A percentile compares a stretch with the other conserved stretches of the same genome.
Evolutionary conservation across 2,113 vertebrate species (phyloP).

Genomic region (Cheirogaleus medius): DNA sequence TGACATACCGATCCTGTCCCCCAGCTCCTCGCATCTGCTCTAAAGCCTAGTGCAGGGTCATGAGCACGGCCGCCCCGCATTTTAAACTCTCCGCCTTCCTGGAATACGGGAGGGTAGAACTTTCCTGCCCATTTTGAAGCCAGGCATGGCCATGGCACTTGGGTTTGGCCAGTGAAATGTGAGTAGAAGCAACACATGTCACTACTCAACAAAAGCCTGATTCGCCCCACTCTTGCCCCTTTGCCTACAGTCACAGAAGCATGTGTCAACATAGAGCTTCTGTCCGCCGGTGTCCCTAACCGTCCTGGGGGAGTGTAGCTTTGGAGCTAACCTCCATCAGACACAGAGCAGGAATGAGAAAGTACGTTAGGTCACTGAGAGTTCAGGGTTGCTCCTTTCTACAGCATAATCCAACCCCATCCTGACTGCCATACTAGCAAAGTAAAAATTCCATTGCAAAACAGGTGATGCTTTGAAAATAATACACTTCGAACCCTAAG

Average conservation of each 20-base stretch:
- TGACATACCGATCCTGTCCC: background rate
- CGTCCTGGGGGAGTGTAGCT: background rate
- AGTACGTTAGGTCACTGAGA: background rate
- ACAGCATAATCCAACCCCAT: background rate
- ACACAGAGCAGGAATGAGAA: background rate
- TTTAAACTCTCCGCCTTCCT: background rate
- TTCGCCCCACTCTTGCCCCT: background rate
- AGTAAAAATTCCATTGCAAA: background rate
- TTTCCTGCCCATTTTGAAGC: background rate
- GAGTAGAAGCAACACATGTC: background rate
- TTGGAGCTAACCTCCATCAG: background rate
- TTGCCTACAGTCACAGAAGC: background rate
- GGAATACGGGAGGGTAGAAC: background rate
- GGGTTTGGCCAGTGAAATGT: background rate
- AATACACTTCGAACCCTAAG: background rate
- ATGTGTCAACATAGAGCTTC: rapidly evolving
- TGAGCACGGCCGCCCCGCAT: rapidly evolving
- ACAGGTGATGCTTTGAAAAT: background rate
- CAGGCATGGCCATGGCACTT: background rate
- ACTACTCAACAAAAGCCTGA: background rate
- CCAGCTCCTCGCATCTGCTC: background rate
- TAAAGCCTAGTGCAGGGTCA: background rate
- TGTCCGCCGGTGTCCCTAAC: background rate
- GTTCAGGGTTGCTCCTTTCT: background rate
- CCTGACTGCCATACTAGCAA: background rate